Conservation (phyloP, 2,888 invertebrate species). For the Branchipolynoe longqiensis region DNA sequence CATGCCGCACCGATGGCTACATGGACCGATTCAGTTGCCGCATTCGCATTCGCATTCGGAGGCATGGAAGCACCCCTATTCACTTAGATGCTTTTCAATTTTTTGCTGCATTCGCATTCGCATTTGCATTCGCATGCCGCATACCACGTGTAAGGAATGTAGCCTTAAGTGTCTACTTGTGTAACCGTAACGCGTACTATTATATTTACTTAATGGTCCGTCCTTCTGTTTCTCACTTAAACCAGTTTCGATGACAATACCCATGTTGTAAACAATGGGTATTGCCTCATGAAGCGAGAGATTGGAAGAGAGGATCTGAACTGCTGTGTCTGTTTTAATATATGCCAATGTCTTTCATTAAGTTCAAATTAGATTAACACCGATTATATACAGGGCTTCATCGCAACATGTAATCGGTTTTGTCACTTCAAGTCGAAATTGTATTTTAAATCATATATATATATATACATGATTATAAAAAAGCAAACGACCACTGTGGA, state of each 20-base stretch:
- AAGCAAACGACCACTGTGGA: background rate
- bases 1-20: too few species aligned
- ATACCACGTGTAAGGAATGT: too few species aligned
- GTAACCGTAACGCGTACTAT: conserved; percentile 21
- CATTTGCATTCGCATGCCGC: too few species aligned
- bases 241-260: conserved; percentile 35
- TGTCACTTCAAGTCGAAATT: background rate
- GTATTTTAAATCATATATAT: background rate
- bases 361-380: conserved; percentile 29
- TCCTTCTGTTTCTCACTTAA: conserved; percentile 28
- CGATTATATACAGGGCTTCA: background rate
- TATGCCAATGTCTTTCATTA: conserved; percentile 57
- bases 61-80: too few species aligned
- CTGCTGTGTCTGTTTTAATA: conserved; percentile 42
- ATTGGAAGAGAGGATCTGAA: background rate
- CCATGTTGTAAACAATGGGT: background rate
- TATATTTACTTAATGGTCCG: conserved; percentile 14
- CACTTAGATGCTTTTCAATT: background rate
- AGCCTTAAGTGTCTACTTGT: background rate
- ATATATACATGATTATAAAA: background rate
- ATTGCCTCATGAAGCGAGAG: background rate
- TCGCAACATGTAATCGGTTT: conserved; percentile 1
- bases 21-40: too few species aligned
- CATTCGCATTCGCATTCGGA: too few species aligned
- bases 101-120: background rate